Evolutionary conservation across 1,140 invertebrate genomes (phyloP).

Genomic region (Bombyx mori): ASM3026992v2 NC_085127.1:2001501-2002000

Average conservation of each 20-base stretch:
- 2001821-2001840: no score
- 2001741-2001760: slow-evolving; percentile 3
- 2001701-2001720: slow-evolving; percentile 15
- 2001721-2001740: slow-evolving; percentile 15
- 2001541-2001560: slow-evolving; percentile 1
- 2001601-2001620: not conserved
- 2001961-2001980: no score
- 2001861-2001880: no score
- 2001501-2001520: not conserved
- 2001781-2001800: no score
- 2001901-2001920: no score
- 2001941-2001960: no score
- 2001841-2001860: no score
- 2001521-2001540: not conserved
- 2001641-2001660: not conserved
- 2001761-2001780: not conserved
- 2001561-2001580: not conserved
- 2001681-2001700: slow-evolving; percentile 15
- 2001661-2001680: slow-evolving; percentile 3
- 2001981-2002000: no score
- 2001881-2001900: no score
- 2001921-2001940: no score
- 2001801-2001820: no score
- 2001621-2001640: slow-evolving; percentile 1
- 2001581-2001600: not conserved